phyloP scores from a whole-genome alignment of 1,140 invertebrate genomes.

The Leptoteleia sp. region DNA sequence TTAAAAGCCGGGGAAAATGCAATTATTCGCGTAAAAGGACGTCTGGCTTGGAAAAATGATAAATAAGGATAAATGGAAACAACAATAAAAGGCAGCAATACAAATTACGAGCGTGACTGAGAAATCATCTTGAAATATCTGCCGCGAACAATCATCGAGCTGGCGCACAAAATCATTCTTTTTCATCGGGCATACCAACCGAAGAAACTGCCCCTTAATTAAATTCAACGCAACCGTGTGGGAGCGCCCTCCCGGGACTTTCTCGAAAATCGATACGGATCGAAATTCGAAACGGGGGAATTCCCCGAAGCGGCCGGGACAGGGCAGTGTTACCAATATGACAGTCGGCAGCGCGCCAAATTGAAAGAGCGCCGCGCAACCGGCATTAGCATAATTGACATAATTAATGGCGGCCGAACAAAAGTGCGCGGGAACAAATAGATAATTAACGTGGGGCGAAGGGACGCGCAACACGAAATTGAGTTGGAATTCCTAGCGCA shows the following conservation, averaged over 20 bases:
- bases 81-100: too few relatives aligned
- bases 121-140: too few relatives aligned
- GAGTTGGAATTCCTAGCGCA: constrained; percentile 63
- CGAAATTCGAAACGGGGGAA: constrained; percentile 14
- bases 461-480: constrained; percentile 60
- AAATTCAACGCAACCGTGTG: neutral
- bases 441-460: constrained; percentile 61
- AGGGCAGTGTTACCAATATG: constrained; percentile 52
- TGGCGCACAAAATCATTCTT: too few relatives aligned
- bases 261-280: constrained; percentile 48
- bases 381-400: constrained; percentile 57
- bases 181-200: neutral
- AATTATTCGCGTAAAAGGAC: too few relatives aligned
- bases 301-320: constrained; percentile 27
- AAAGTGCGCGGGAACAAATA: constrained; percentile 63
- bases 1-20: too few relatives aligned
- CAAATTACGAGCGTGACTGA: too few relatives aligned
- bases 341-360: constrained; percentile 15
- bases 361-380: constrained; percentile 41
- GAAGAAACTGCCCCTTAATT: constrained; percentile 6
- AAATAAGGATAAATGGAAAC: too few relatives aligned
- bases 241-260: neutral
- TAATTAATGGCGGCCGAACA: constrained; percentile 50
- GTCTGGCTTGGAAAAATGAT: too few relatives aligned
- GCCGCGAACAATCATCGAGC: too few relatives aligned